Percentiles rank a stretch among this genome's conserved stretches.
These are phyloP conservation scores for Matsumyia berberina DNA, from an alignment of 2,888 invertebrate genomes.

Conservation along the genomic window DNA sequence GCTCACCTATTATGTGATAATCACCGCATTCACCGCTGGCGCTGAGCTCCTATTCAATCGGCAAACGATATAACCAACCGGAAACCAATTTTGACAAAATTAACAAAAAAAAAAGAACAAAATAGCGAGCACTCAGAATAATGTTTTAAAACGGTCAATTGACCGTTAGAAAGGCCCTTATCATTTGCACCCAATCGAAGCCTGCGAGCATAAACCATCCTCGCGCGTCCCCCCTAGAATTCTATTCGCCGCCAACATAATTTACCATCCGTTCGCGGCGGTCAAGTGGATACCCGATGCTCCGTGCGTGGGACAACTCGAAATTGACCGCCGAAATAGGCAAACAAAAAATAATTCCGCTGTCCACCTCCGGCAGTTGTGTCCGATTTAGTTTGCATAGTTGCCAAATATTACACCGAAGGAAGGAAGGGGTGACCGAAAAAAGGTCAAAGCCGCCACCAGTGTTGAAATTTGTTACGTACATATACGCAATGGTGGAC, in stretches of 20 bases:
- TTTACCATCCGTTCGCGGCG: background rate
- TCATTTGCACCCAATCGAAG: slow-evolving; percentile 52
- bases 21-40: slow-evolving; percentile 62
- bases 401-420: slow-evolving; percentile 48
- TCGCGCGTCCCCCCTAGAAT: slow-evolving; percentile 6
- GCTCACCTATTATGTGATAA: slow-evolving; percentile 67
- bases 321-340: slow-evolving; percentile 38
- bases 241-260: background rate
- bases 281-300: background rate
- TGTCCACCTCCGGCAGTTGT: slow-evolving; percentile 30
- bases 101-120: slow-evolving; percentile 9
- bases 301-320: slow-evolving; percentile 29
- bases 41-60: slow-evolving; percentile 55
- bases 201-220: background rate
- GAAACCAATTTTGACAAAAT: slow-evolving; percentile 50
- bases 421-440: background rate
- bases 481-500: slow-evolving; percentile 56
- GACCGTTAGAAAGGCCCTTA: slow-evolving; percentile 65
- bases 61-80: slow-evolving; percentile 58
- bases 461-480: slow-evolving; percentile 46
- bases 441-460: background rate
- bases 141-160: slow-evolving; percentile 65
- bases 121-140: slow-evolving; percentile 33
- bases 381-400: slow-evolving; percentile 63
- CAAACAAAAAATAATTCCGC: slow-evolving; percentile 56